Conservation (phyloP, 2,888 invertebrate genomes). For the Pyrrhosoma nymphula region DNA sequence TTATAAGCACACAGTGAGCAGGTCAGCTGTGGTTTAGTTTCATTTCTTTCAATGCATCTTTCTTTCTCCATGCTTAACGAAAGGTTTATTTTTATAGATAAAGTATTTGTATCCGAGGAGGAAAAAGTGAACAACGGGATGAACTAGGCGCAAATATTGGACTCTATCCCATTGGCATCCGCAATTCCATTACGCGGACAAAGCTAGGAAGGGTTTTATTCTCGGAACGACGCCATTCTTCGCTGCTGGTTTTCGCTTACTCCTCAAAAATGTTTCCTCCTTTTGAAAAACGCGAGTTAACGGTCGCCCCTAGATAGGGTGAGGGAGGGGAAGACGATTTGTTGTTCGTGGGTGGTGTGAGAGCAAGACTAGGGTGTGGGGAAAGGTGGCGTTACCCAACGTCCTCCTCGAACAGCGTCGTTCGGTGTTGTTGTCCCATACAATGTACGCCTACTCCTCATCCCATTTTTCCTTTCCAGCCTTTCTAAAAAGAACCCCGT, state of each 20-base stretch:
- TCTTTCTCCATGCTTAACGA: too few species aligned
- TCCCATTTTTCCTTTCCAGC: background rate
- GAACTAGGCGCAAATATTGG: background rate
- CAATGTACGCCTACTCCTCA: background rate
- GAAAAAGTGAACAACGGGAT: background rate
- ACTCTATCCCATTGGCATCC: background rate
- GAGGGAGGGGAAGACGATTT: background rate
- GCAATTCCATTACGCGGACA: background rate
- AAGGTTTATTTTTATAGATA: too few species aligned
- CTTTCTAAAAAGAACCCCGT: background rate
- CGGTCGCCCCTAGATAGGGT: background rate
- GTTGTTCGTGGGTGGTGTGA: background rate
- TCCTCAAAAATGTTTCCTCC: background rate
- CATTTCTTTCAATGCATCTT: too few species aligned
- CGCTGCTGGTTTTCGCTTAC: background rate
- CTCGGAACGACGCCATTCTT: background rate
- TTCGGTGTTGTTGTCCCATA: background rate
- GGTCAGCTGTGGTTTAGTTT: too few species aligned
- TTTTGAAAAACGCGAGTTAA: background rate
- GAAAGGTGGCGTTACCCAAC: slow-evolving; percentile 1
- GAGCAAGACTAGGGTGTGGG: background rate
- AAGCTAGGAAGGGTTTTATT: background rate
- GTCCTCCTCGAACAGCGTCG: background rate
- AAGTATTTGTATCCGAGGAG: background rate
- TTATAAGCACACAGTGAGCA: too few species aligned